A percentile compares a stretch with the other conserved stretches of the same genome.
phyloP scores from a whole-genome alignment of 2,113 vertebrate species.

The Ceuthmochares aereus region DNA sequence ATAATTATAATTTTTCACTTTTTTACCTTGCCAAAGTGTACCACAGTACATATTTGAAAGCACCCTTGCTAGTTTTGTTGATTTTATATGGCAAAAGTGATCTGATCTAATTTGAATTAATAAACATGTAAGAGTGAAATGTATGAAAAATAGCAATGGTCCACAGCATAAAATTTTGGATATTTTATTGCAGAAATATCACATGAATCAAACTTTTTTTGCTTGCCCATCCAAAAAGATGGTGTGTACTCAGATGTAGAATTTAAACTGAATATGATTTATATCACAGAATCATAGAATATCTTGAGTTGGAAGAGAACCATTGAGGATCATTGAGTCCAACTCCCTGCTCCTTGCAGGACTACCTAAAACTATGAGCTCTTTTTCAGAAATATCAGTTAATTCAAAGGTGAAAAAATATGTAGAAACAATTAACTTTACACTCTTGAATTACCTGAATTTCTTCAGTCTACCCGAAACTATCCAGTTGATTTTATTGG shows the following conservation, averaged over 20 bases:
- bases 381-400: background rate
- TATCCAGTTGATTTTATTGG: background rate
- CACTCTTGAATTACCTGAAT: background rate
- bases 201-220: background rate
- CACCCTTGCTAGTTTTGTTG: background rate
- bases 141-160: background rate
- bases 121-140: background rate
- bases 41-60: background rate
- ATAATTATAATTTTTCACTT: background rate
- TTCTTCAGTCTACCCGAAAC: background rate
- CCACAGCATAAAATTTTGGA: background rate
- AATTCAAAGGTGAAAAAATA: background rate
- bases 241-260: background rate
- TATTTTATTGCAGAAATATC: background rate
- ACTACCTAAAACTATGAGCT: background rate
- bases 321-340: background rate
- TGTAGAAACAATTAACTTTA: background rate
- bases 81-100: background rate
- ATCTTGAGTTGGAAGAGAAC: background rate
- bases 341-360: background rate
- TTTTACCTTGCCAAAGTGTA: background rate
- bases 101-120: conserved; percentile 10
- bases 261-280: conserved; percentile 2
- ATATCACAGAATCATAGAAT: background rate
- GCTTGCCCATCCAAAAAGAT: background rate